A percentile compares a stretch with the other conserved stretches of the same genome.
phyloP scores from a whole-genome alignment of 2,797 vertebrate genomes.

The Chelidonichthys spinosus region DNA sequence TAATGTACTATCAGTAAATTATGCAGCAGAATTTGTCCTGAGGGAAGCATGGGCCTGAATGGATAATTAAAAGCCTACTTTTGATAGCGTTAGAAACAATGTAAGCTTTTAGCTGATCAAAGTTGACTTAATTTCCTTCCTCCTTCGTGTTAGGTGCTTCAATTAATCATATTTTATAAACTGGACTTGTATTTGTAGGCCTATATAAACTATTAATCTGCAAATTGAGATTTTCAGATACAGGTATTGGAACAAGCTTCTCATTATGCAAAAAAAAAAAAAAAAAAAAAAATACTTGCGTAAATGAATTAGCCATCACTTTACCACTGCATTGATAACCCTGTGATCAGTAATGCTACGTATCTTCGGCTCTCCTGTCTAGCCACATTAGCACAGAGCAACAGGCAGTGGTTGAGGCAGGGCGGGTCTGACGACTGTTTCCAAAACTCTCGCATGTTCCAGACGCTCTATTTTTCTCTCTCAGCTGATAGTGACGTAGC shows the following conservation, averaged over 20 bases:
- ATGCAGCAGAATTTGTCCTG: neutral
- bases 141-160: neutral
- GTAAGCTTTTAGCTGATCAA: neutral
- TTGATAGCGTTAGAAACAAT: neutral
- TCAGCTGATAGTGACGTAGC: constrained; percentile 79
- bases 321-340: neutral
- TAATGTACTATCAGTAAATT: neutral
- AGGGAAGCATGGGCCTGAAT: neutral
- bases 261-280: no score
- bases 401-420: constrained; percentile 21
- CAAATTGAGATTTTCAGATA: no score
- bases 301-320: neutral
- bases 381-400: constrained; percentile 20
- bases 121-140: no score
- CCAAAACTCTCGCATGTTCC: constrained; percentile 71
- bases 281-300: no score
- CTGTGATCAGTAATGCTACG: neutral
- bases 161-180: neutral
- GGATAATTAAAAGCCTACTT: neutral
- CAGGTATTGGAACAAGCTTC: no score
- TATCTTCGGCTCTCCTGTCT: no score
- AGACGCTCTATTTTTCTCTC: constrained; percentile 50
- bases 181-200: neutral
- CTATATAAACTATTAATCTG: neutral
- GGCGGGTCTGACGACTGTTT: constrained; percentile 56